phyloP scores from a whole-genome alignment of 2,113 vertebrate species.

The Eleginops maclovinus region DNA sequence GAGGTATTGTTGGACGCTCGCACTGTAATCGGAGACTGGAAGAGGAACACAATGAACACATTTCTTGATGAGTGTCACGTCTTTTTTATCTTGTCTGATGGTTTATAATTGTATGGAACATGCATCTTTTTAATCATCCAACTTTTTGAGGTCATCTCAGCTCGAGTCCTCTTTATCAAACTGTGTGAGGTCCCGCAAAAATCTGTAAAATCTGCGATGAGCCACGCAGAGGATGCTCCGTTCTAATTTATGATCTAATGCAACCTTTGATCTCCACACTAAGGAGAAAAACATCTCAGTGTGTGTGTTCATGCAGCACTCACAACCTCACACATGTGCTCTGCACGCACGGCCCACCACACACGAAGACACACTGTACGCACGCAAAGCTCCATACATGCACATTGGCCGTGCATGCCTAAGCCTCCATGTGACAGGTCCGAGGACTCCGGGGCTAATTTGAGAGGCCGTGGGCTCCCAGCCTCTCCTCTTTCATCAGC shows the following conservation, averaged over 20 bases:
- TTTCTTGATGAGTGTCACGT: constrained; percentile 69
- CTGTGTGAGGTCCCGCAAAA: constrained; percentile 36
- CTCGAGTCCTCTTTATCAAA: constrained; percentile 32
- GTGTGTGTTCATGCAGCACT: constrained; percentile 23
- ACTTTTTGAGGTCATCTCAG: constrained; percentile 14
- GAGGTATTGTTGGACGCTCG: not conserved
- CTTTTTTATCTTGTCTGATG: constrained; percentile 44
- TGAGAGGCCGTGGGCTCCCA: constrained; percentile 75
- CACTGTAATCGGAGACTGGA: constrained; percentile 62
- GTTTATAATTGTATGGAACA: constrained; percentile 19
- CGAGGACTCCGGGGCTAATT: constrained; percentile 85
- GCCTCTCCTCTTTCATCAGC: constrained; percentile 83
- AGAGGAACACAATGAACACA: constrained; percentile 60
- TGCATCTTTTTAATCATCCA: constrained; percentile 37
- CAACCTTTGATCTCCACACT: constrained; percentile 35
- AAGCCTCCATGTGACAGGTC: constrained; percentile 76
- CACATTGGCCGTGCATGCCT: constrained; percentile 31
- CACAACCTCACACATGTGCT: constrained; percentile 49
- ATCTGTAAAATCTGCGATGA: constrained; percentile 22
- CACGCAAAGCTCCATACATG: constrained; percentile 26
- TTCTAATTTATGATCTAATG: constrained; percentile 36
- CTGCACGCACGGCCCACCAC: constrained; percentile 18
- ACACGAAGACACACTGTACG: constrained; percentile 17
- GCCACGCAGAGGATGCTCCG: constrained; percentile 41
- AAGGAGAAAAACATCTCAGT: constrained; percentile 35